Base-by-base conservation (phyloP, 2,797 vertebrate species). In the Galago senegalensis region DNA sequence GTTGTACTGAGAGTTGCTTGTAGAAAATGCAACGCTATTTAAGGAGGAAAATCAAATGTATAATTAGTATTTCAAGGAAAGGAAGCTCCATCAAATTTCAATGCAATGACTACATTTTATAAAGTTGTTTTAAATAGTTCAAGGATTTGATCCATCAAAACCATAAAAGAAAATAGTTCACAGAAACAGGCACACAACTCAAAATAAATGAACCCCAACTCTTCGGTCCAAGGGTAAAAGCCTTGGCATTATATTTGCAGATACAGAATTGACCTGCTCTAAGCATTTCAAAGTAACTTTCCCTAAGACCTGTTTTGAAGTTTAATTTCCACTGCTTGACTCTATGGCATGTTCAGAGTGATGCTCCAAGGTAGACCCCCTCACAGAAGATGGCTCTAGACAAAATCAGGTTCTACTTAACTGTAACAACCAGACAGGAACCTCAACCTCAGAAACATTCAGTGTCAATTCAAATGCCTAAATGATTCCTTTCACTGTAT, bases 1-100 rank as follows among this genome's bases (percentile, higher is more conserved):
- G 98, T 99, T 43, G 98, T 98, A 89, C 98, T 84, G 76, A 98
- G 86, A 53, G 91, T 97, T 13, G 72, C 86, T 94, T 98, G 98
- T 21, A 98, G 70, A 1, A 99, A 87, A 87, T 97, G 96, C 85
- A 97, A 91, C 89, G 98, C 98, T 99, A 0, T 0, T 95, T 7
- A 75, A 27, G 86, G 73, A 97, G 91, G 16, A 81, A 86, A 96
- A 96, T 10, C 3, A 69, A 91, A 91, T 25, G 83, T 31, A 7
- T 61, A 84, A 96, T 56, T 21, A 85, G 87, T 56, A 2, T 25
- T 75, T 80, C 58, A 63, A 70, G 25, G n/a, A 88, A 82, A 92
- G 21, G 89, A 94, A 12, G 0, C 10, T 73, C 25, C 8, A 27
- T 65, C 27, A 21, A 2, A 94, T 65, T 88, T 92, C 29, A 43